A percentile compares a stretch with the other conserved stretches of the same genome.
phyloP scores from a whole-genome alignment of 2,113 vertebrate species.

The Panthera tigris region DNA sequence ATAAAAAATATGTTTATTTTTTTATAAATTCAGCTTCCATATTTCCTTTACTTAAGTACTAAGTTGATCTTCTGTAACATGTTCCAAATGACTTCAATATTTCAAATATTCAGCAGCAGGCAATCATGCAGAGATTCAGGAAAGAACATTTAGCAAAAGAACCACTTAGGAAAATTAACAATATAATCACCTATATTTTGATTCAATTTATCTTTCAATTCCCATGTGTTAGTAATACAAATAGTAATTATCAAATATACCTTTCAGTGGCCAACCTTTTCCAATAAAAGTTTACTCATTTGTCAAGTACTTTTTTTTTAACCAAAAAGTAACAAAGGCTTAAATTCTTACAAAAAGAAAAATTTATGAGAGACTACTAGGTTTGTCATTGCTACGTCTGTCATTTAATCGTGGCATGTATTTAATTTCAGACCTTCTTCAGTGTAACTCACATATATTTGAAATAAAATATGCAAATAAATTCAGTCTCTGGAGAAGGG shows the following conservation, averaged over 20 bases:
- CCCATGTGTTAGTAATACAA: not conserved
- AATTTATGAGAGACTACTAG: not conserved
- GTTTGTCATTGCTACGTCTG: conserved; percentile 51
- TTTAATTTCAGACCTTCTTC: conserved; percentile 75
- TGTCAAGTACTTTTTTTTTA: not conserved
- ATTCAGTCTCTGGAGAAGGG: conserved; percentile 76
- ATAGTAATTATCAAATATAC: not conserved
- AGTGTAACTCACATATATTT: conserved; percentile 55
- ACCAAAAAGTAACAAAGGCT: not conserved
- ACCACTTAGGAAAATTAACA: not conserved
- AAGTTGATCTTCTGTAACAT: not conserved
- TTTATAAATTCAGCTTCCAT: not conserved
- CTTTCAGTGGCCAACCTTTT: not conserved
- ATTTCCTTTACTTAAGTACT: not conserved
- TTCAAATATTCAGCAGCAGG: not conserved
- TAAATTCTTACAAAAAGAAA: conserved; percentile 19
- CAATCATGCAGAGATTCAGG: not conserved
- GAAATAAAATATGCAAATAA: conserved; percentile 84
- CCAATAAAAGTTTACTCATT: not conserved
- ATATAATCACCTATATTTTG: not conserved
- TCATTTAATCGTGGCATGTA: conserved; percentile 71
- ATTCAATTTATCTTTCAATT: not conserved
- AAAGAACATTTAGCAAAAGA: not conserved
- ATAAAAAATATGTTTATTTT: not conserved
- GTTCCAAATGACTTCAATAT: not conserved